phyloP scores from a whole-genome alignment of 1,140 invertebrate genomes.

The Tetranychus cinnabarinus region DNA sequence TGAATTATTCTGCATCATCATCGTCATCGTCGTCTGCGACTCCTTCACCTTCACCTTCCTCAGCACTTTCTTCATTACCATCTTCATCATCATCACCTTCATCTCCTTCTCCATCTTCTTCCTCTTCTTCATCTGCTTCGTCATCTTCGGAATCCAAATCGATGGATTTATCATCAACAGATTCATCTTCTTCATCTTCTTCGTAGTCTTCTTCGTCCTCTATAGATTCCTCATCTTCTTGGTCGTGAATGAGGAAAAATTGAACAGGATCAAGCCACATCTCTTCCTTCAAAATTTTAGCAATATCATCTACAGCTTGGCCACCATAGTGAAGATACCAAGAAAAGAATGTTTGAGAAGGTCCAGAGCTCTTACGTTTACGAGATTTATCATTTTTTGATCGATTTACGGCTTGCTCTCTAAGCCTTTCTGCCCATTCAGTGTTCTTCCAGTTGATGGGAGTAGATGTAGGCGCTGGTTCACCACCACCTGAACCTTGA shows the following conservation, averaged over 20 bases:
- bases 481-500: constrained; percentile 24
- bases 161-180: no score
- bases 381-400: constrained; percentile 19
- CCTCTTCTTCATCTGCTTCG: no score
- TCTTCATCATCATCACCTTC: not conserved
- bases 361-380: constrained; percentile 28
- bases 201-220: not conserved
- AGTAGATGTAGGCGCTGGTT: constrained; percentile 40
- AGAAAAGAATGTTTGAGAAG: constrained; percentile 44
- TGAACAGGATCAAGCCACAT: constrained; percentile 73
- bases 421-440: constrained; percentile 35
- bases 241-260: constrained; percentile 57
- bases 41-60: constrained; percentile 14
- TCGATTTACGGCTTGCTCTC: constrained; percentile 17
- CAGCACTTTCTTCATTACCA: constrained; percentile 10
- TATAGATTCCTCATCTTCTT: not conserved
- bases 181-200: no score
- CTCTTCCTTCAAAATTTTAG: constrained; percentile 31
- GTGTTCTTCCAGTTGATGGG: constrained; percentile 50
- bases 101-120: not conserved
- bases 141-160: no score
- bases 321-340: constrained; percentile 56
- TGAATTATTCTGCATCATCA: not conserved
- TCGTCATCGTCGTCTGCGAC: not conserved
- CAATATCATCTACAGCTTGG: constrained; percentile 52